Conservation (phyloP, 1,140 invertebrate species). For the Dolichoris vasculosae region DNA sequence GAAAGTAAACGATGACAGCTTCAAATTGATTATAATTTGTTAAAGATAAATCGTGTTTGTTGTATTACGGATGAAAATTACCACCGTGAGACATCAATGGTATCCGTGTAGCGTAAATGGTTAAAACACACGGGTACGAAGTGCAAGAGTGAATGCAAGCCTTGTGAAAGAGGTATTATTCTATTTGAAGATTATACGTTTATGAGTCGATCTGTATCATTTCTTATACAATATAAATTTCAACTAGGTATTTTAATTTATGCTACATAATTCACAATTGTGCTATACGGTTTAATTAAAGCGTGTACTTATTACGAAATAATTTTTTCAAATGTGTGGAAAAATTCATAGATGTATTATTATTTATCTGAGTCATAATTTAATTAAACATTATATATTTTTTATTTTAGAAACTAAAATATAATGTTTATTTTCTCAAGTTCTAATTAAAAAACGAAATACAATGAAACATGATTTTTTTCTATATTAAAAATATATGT, state of each 20-base stretch:
- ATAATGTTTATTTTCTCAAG: too few relatives aligned
- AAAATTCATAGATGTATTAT: too few relatives aligned
- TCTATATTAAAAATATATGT: too few relatives aligned
- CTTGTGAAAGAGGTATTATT: conserved; percentile 68
- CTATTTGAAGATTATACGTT: conserved; percentile 71
- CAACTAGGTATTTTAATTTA: background rate
- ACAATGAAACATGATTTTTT: too few relatives aligned
- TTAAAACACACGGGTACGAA: too few relatives aligned
- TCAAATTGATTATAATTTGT: conserved; percentile 74
- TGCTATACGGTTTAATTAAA: background rate
- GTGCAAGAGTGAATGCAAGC: conserved; percentile 60
- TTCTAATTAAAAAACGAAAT: too few relatives aligned
- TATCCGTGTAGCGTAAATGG: too few relatives aligned
- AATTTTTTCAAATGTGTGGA: background rate
- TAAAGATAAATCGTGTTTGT: conserved; percentile 72
- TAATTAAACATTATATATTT: too few relatives aligned
- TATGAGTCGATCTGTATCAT: background rate
- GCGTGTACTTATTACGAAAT: background rate
- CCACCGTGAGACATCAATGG: too few relatives aligned
- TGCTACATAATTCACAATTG: background rate
- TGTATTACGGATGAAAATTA: conserved; percentile 56
- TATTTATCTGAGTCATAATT: too few relatives aligned
- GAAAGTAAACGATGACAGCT: conserved; percentile 30
- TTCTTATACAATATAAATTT: background rate
- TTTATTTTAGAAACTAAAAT: too few relatives aligned